Evolutionary conservation across 2,888 invertebrate species (phyloP).

Genomic region (Apoderus coryli): DNA sequence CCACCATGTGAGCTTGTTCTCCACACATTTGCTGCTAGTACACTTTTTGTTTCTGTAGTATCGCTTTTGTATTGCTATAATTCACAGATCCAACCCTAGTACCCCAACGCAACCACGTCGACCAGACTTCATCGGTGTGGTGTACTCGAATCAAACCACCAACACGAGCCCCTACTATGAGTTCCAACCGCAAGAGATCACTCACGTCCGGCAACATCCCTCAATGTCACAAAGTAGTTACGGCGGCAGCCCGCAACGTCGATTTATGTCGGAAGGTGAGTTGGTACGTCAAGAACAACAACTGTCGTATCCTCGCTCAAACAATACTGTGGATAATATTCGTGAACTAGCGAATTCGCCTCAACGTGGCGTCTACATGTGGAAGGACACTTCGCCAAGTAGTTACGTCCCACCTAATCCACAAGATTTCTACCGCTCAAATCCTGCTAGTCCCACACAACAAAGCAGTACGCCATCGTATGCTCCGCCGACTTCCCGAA

Average conservation of each 20-base stretch:
- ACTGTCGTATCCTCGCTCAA: conserved; percentile 50
- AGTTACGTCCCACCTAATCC: conserved; percentile 35
- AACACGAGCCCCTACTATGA: conserved; percentile 27
- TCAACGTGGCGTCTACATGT: conserved; percentile 66
- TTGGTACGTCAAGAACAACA: conserved; percentile 52
- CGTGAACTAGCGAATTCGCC: conserved; percentile 79
- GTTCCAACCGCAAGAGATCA: conserved; percentile 30
- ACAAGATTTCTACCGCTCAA: conserved; percentile 43
- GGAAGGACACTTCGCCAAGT: conserved; percentile 64
- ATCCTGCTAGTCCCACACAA: conserved; percentile 57
- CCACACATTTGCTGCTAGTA: conserved; percentile 3
- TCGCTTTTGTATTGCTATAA: conserved; percentile 22
- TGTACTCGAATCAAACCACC: conserved; percentile 32
- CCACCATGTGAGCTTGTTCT: too few species aligned
- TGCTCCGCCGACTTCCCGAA: conserved; percentile 29
- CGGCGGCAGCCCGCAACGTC: conserved; percentile 49
- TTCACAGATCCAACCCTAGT: conserved; percentile 77
- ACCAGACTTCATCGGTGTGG: conserved; percentile 74
- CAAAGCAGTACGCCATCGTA: conserved; percentile 18
- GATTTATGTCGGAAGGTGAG: conserved; percentile 73
- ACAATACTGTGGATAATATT: conserved; percentile 73
- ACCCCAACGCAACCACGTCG: conserved; percentile 81
- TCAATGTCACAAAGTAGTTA: conserved; percentile 7
- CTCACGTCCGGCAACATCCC: conserved; percentile 19
- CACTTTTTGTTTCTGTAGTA: conserved; percentile 7